Conservation (phyloP, 2,888 invertebrate species). For the Drosophila algonquin region DNA sequence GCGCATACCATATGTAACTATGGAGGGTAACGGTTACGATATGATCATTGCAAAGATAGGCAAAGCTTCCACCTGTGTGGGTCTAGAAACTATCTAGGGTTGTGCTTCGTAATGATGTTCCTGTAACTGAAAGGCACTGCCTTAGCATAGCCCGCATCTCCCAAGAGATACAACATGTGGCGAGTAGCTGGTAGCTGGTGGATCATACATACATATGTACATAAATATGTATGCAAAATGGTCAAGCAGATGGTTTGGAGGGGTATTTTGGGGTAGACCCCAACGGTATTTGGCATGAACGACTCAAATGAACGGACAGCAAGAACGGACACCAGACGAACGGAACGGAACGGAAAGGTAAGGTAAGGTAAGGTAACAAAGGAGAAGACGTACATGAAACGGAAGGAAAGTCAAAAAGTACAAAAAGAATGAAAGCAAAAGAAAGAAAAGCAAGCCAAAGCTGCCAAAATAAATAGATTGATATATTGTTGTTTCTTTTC, state of each 20-base stretch:
- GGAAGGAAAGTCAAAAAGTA: slow-evolving; percentile 1
- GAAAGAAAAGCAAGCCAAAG: slow-evolving; percentile 11
- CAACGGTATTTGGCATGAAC: slow-evolving; percentile 33
- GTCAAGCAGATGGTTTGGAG: slow-evolving; percentile 2
- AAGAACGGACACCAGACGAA: neutral
- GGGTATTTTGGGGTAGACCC: neutral
- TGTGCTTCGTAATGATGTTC: neutral
- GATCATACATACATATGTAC: no score
- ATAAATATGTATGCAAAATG: slow-evolving; percentile 14
- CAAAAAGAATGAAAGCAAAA: neutral
- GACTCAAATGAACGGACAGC: neutral
- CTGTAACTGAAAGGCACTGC: neutral
- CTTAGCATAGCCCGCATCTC: neutral
- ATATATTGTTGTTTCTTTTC: slow-evolving; percentile 14
- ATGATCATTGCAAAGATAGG: no score
- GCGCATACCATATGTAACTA: no score
- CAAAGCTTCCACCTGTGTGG: no score
- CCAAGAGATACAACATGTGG: neutral
- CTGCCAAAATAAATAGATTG: slow-evolving; percentile 49
- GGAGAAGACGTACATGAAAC: neutral
- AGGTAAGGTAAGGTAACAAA: neutral
- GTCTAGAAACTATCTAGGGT: no score
- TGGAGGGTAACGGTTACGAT: no score
- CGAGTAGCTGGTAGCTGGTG: neutral
- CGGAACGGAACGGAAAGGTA: neutral